Conservation (phyloP, 1,140 invertebrate species). For the Pseudomyrmex pallidus region DNA sequence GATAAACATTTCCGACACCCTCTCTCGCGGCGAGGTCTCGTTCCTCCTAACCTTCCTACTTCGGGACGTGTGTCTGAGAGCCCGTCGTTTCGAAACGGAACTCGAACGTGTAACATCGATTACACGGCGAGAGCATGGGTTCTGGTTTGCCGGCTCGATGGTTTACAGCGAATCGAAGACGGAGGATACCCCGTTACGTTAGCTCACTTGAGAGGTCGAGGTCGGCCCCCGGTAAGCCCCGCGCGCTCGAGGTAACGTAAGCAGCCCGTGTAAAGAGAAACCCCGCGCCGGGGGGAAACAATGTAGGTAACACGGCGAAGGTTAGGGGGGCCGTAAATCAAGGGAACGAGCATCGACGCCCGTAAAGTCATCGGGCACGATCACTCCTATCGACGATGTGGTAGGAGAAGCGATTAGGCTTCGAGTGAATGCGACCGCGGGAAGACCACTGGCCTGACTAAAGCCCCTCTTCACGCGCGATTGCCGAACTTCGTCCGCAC, state of each 20-base stretch:
- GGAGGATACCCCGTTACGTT: constrained; percentile 56
- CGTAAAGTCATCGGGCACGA: constrained; percentile 81
- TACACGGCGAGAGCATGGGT: constrained; percentile 44
- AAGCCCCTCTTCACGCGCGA: constrained; percentile 10
- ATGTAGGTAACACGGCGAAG: constrained; percentile 78
- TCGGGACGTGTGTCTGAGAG: not conserved
- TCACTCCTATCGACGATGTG: constrained; percentile 72
- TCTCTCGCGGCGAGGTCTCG: constrained; percentile 11
- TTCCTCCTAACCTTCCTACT: too few species aligned
- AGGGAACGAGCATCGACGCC: constrained; percentile 81
- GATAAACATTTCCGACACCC: constrained; percentile 21
- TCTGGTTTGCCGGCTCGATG: constrained; percentile 53
- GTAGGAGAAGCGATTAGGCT: constrained; percentile 70
- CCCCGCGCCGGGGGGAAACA: constrained; percentile 72
- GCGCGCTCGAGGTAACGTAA: constrained; percentile 47
- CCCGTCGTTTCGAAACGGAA: not conserved
- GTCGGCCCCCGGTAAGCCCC: constrained; percentile 49
- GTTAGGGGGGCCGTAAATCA: constrained; percentile 82
- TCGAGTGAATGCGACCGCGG: constrained; percentile 43
- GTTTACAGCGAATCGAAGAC: constrained; percentile 53
- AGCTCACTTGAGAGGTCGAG: constrained; percentile 71
- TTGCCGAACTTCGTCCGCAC: not conserved
- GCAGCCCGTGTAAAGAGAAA: constrained; percentile 70
- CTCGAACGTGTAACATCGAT: constrained; percentile 48
- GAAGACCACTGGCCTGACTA: constrained; percentile 27